Evolutionary conservation across 2,113 vertebrate species (phyloP), one percentile per base, ranked within the genome.

Genomic region (Charina bottae): DNA sequence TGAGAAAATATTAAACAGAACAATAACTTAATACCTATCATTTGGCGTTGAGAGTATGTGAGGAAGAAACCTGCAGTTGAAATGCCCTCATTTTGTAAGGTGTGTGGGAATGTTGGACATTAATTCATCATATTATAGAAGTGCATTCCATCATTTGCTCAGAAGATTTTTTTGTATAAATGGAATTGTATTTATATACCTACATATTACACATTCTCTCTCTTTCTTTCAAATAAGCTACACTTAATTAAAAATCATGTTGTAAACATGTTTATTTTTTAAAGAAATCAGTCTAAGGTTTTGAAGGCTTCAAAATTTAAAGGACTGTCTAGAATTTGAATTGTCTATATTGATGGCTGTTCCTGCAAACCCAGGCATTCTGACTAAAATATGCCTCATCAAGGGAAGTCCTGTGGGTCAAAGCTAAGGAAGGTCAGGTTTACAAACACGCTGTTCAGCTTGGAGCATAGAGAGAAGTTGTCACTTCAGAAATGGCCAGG

Each of bases 1-100:
- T 90, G 72, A 90, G 84, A 23, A 62, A 33, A 49, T 60, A 90
- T 83, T 90, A 83, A 89, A 87, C 49, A 46, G 37, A 89, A 28
- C 68, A 24, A 83, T 55, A 78, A 86, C 56, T 93, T 53, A 89
- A 91, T 54, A 46, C 24, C n/a, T 89, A n/a, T 54, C 55, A 85
- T 89, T 68, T 86, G 83, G 60, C 59, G 89, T 19, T 86, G 23
- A 58, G 6, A 89, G 84, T 53, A 91, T 86, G 28, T 87, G 62
- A 93, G 58, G n/a, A 93, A 91, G 60, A 78, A 85, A 53, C 54
- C 23, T 49, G 64, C 17, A 60, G 6, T 55, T 64, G 58, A 26
- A 56, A 87, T 87, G 60, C 33, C 46, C 10, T 88, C 6, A 53
- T 46, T 90, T 60, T 68, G 37, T 15, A 68, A n/a, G 13, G 59